phyloP scores from a whole-genome alignment of 2,113 vertebrate species.

The Orcinus orca region DNA sequence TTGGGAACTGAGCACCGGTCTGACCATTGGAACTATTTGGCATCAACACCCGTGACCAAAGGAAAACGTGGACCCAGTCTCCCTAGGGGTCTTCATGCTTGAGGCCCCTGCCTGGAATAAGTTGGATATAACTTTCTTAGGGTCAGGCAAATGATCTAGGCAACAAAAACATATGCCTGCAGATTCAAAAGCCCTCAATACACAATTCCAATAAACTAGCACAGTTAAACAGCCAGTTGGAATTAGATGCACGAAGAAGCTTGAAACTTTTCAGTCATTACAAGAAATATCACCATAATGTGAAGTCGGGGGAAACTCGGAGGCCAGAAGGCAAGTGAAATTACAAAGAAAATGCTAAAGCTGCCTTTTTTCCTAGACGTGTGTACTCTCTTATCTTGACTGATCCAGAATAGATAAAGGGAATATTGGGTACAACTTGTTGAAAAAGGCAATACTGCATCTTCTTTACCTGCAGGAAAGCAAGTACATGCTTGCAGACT shows the following conservation, averaged over 20 bases:
- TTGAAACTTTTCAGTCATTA: not conserved
- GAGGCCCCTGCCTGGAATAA: not conserved
- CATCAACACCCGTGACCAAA: not conserved
- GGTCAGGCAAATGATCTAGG: not conserved
- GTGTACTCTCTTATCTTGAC: slow-evolving; percentile 35
- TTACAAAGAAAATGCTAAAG: not conserved
- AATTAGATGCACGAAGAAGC: not conserved
- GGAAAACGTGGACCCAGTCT: not conserved
- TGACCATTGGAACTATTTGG: not conserved
- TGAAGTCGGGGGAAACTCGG: not conserved
- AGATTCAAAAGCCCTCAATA: not conserved
- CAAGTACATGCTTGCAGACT: slow-evolving; percentile 41
- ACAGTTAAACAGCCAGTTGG: not conserved
- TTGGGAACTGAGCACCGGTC: not conserved
- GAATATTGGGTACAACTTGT: slow-evolving; percentile 17
- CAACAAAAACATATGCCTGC: not conserved
- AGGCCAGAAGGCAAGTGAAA: not conserved
- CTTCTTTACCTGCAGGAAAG: slow-evolving; percentile 1
- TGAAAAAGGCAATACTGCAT: slow-evolving; percentile 1
- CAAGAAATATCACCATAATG: not conserved
- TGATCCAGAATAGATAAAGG: slow-evolving; percentile 14
- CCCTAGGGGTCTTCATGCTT: not conserved
- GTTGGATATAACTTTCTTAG: not conserved
- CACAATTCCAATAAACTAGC: not conserved
- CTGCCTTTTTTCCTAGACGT: not conserved